Evolutionary conservation across 1,140 invertebrate species (phyloP).

Genomic region (Drosophila ironensis): DNA sequence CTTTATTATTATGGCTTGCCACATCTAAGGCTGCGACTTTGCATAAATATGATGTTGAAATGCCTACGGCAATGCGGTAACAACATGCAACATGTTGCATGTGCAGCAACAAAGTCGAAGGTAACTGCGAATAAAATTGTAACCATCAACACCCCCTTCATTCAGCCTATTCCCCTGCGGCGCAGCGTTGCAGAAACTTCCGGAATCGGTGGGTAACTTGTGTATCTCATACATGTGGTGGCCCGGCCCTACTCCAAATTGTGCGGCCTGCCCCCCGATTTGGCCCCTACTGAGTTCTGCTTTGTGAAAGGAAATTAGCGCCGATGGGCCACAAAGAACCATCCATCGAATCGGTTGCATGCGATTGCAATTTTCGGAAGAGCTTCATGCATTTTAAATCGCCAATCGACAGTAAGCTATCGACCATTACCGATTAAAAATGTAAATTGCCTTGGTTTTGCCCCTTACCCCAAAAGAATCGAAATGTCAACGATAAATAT

Average conservation of each 20-base stretch:
- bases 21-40: constrained; percentile 51
- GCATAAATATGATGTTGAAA: constrained; percentile 44
- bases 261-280: no score
- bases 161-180: neutral
- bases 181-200: constrained; percentile 32
- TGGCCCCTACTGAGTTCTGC: no score
- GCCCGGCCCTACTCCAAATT: neutral
- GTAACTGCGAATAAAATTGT: constrained; percentile 33
- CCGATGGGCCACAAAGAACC: neutral
- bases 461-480: neutral
- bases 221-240: neutral
- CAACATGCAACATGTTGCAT: constrained; percentile 80
- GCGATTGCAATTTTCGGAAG: constrained; percentile 28
- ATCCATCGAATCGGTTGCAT: constrained; percentile 7
- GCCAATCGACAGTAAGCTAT: neutral
- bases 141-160: neutral
- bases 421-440: constrained; percentile 33
- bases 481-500: constrained; percentile 31
- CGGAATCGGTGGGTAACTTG: constrained; percentile 2
- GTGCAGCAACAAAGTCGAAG: constrained; percentile 56
- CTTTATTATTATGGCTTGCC: constrained; percentile 52
- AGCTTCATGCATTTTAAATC: constrained; percentile 33
- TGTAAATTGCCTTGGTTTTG: constrained; percentile 26
- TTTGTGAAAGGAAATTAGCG: constrained; percentile 16
- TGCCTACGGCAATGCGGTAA: constrained; percentile 36